Evolutionary conservation across 1,140 invertebrate genomes (phyloP).

Genomic region (Mizuhopecten yessoensis): DNA sequence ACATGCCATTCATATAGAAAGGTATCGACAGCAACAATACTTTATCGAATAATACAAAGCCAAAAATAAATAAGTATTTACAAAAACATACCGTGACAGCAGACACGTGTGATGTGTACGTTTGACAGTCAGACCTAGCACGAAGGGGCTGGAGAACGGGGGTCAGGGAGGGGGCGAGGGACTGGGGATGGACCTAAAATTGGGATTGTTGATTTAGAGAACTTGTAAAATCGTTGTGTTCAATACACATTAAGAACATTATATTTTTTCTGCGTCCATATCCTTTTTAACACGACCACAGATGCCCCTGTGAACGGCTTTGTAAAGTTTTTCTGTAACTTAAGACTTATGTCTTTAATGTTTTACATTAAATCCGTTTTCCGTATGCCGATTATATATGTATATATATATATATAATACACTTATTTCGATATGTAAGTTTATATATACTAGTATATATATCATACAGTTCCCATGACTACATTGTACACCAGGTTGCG

Average conservation of each 20-base stretch:
- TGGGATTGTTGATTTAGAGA: background rate
- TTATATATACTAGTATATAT: constrained; percentile 30
- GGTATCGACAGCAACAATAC: background rate
- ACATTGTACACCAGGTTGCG: constrained; percentile 25
- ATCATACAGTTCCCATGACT: constrained; percentile 21
- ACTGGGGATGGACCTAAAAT: background rate
- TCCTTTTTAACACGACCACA: background rate
- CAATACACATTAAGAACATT: background rate
- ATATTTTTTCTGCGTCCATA: background rate
- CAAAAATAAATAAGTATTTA: background rate
- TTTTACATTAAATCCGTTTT: constrained; percentile 22
- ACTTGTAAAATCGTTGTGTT: background rate
- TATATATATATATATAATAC: constrained; percentile 27
- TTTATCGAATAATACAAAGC: background rate
- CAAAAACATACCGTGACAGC: background rate
- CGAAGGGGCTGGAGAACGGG: too few relatives aligned
- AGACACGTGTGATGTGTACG: background rate
- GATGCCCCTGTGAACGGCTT: background rate
- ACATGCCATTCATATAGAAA: background rate
- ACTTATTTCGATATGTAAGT: constrained; percentile 29
- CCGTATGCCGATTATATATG: background rate
- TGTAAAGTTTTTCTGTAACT: background rate
- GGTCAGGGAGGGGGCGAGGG: background rate
- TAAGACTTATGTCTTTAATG: background rate
- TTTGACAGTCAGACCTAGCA: too few relatives aligned